Base-by-base conservation (phyloP, 2,797 vertebrate genomes). In the Cossypha niveicapilla region DNA sequence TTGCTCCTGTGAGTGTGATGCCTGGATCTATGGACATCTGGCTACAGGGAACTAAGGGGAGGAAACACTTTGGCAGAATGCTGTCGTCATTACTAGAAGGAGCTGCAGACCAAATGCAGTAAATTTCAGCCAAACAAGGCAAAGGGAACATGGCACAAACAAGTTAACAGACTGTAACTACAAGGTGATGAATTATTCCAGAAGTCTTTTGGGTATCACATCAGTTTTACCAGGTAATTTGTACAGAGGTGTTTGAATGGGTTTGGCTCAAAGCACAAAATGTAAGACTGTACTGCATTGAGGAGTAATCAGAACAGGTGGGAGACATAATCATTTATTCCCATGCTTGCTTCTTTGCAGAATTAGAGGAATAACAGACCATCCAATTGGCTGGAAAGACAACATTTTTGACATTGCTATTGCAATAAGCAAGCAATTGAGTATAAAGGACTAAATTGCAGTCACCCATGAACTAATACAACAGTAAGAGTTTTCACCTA, bases 41-140 rank as follows among this genome's bases (percentile, higher is more conserved):
- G 13, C 61, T 68, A 19, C 41, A 21, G 1, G 11, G 54, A 86
- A 86, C 39, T 34, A 18, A 18, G 44, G 45, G 50, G 41, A 83
- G 18, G 42, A 71, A 87, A 79, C 6, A 37, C 19, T 42, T 39
- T 54, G 79, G 61, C 68, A 86, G 70, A 94, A 80, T 22, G 42
- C 11, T 83, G 47, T 65, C 75, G 37, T 61, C 28, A 19, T 32
- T 74, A 32, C 35, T 54, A 58, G 37, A 65, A 70, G n/a, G 7
- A 77, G 47, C 25, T 61, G 54, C 3, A 42, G 54, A 74, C 73
- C 13, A 42, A 83, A 74, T 5, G 13, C 61, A 76, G 53, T n/a
- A 77, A 78, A 87, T 41, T 48, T 79, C 57, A 87, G 60, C 23
- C 54, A 86, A 82, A 70, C 9, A 66, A 53, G 42, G 16, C 37